Evolutionary conservation across 2,888 invertebrate genomes (phyloP), one percentile per base, ranked within the genome.

Genomic region (Malthinus flaveolus): DNA sequence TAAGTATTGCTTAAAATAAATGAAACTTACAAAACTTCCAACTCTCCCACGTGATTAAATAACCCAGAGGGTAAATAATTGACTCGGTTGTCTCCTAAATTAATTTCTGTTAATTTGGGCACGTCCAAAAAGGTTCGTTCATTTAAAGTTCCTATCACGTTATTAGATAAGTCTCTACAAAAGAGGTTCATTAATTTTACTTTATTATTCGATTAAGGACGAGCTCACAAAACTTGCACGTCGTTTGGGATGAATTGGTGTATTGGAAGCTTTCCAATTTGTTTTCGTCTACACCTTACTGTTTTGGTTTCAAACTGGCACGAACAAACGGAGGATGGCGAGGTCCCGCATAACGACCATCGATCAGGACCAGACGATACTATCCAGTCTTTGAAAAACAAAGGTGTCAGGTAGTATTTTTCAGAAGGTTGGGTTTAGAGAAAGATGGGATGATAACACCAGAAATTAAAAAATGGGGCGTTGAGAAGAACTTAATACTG

Each of bases 91-190:
- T 88, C 87, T 64, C 89, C 90, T 70, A 92, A 81, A 73, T 91
- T 88, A 49, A 88, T 73, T 69, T 88, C 86, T 47, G 81, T 81
- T 3, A 91, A 77, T 15, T 85, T 83, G 3, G 82, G 80, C 78
- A 91, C 81, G 7, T 85, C 85, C 65, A 83, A 82, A 71, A 91
- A 89, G 0, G 87, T 84, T 60, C 86, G 85, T 71, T 87, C 87
- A 74, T 90, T 86, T 47, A 90, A 74, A 0, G 88, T 87, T 9
- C 84, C 82, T 52, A 90, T 74, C 64, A 82, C 82, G 73, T 91
- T 91, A 3, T 87, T 84, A 11, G 89, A 89, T 59, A 90, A 78
- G 70, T 90, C 90, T 54, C 91, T 91, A 78, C n/a, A n/a, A n/a
- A n/a, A n/a, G n/a, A n/a, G n/a, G n/a, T n/a, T n/a, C n/a, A n/a